Percentiles rank a stretch among this genome's conserved stretches.
Evolutionary conservation across 64 coral and sea anemone species (phyloP).

Genomic region (Anthopleura sola): DNA sequence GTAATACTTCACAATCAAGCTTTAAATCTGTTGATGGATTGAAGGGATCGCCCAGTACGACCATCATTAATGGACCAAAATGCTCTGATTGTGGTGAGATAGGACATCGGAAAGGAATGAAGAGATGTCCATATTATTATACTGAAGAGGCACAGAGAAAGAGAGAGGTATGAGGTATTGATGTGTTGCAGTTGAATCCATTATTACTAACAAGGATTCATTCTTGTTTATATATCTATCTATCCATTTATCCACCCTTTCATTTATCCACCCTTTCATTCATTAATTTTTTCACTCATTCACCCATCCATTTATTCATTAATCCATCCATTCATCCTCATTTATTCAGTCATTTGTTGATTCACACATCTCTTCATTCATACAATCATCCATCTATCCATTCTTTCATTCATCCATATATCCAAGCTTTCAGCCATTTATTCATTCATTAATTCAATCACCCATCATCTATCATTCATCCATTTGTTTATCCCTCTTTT

Average conservation of each 20-base stretch:
- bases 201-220: no score
- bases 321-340: not conserved
- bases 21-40: not conserved
- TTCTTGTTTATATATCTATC: no score
- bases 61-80: conserved; percentile 25
- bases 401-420: no score
- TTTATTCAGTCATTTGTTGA: no score
- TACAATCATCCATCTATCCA: no score
- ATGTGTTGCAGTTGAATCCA: not conserved
- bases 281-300: not conserved
- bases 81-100: conserved; percentile 40
- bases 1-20: not conserved
- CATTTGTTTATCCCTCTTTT: no score
- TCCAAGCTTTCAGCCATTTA: not conserved
- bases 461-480: not conserved
- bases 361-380: no score
- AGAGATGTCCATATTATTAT: conserved; percentile 37
- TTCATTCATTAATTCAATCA: no score
- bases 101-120: conserved; percentile 39
- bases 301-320: not conserved
- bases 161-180: conserved; percentile 30
- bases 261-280: no score
- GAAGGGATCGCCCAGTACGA: not conserved
- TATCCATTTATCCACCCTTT: no score
- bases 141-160: conserved; percentile 36